These are phyloP conservation scores for Chaenodraco wilsoni DNA, from an alignment of 2,797 vertebrate species.

Conservation along the genomic window DNA sequence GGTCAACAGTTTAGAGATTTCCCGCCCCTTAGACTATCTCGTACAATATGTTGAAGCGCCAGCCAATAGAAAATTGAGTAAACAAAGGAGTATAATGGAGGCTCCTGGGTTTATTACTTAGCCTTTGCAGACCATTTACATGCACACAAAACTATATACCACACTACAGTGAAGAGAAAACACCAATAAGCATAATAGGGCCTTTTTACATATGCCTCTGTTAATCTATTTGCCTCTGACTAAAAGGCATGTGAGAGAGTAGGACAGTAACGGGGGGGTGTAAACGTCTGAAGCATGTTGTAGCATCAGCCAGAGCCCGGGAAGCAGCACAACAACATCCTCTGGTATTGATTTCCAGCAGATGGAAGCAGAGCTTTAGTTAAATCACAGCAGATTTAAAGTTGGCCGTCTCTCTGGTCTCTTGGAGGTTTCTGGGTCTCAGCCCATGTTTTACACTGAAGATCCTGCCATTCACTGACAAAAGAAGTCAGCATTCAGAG, in stretches of 20 bases:
- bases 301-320: constrained; percentile 17
- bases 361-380: constrained; percentile 59
- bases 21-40: too few relatives aligned
- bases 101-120: too few relatives aligned
- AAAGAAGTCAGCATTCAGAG: neutral
- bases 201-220: constrained; percentile 1
- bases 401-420: constrained; percentile 18
- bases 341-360: constrained; percentile 64
- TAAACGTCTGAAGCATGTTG: constrained; percentile 47
- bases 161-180: too few relatives aligned
- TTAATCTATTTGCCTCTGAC: constrained; percentile 7
- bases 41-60: too few relatives aligned
- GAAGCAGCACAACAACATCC: constrained; percentile 52
- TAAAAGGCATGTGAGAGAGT: neutral
- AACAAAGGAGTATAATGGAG: too few relatives aligned
- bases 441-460: neutral
- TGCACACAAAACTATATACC: too few relatives aligned
- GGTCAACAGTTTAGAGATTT: too few relatives aligned
- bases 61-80: too few relatives aligned
- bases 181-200: too few relatives aligned
- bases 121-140: too few relatives aligned
- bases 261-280: neutral
- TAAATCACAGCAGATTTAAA: constrained; percentile 51
- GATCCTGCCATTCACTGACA: neutral
- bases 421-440: constrained; percentile 15